Evolutionary conservation across 2,113 vertebrate genomes (phyloP), one percentile per base, ranked within the genome.

Genomic region (Heterotis niloticus): DNA sequence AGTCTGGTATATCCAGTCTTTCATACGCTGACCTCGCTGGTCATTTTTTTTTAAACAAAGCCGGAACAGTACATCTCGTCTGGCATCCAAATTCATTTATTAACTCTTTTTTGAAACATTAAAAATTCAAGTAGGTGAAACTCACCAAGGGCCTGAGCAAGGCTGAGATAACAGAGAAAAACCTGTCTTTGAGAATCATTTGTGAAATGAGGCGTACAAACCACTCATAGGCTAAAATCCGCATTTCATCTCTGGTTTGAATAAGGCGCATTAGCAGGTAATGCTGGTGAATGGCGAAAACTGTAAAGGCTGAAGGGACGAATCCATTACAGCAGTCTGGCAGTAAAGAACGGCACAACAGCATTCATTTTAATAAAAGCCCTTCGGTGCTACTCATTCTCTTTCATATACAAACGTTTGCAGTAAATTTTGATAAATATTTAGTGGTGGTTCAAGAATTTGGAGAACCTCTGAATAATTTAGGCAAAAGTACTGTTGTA

Each of bases 121-220:
- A 20, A 14, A 62, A 62, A 73, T 24, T 52, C n/a, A 20, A n/a
- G 44, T 73, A 17, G 23, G 44, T 24, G 52, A 56, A 73, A 71
- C 7, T 20, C 34, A 10, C 18, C 67, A 16, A 44, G 24, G 3
- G 34, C 69, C 51, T 51, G 12, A 51, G 69, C 34, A 18, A 10
- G 20, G 69, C 14, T 24, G 69, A 71, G 17, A 54, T 24, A 56
- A 52, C 54, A 51, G 70, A 20, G 17, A 56, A 17, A 24, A 73
- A 23, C 4, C 20, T 24, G 54, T 57, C 5, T 56, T n/a, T 57
- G 44, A 34, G 70, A 69, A 29, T 11, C 26, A 29, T 69, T 26
- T 69, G 67, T 69, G 28, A 24, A 52, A 56, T n/a, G 51, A 73
- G 70, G n/a, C 70, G 54, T 56, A n/a, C 70, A 54, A 20, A 62